Percentiles rank a stretch among this genome's conserved stretches.
These are phyloP conservation scores for Gymnothorax reevesii DNA, from an alignment of 2,797 vertebrate genomes.

Conservation along the genomic window DNA sequence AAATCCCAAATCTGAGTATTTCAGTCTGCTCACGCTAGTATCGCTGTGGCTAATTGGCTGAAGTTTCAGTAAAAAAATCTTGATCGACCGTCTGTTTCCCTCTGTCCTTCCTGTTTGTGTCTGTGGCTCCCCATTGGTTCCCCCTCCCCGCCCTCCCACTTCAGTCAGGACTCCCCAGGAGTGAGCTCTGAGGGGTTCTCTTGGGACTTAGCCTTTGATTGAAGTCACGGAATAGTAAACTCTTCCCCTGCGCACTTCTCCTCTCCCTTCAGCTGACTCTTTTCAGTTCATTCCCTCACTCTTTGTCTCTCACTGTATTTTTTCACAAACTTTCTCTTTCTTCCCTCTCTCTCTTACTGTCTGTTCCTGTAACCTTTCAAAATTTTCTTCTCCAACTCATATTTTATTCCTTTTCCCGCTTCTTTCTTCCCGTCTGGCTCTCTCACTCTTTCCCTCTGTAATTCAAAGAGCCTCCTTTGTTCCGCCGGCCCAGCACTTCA, in stretches of 20 bases:
- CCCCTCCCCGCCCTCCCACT: background rate
- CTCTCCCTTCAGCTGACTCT: conserved; percentile 29
- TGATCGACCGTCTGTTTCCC: conserved; percentile 33
- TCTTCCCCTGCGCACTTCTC: conserved; percentile 42
- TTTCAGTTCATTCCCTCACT: conserved; percentile 43
- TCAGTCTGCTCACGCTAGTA: background rate
- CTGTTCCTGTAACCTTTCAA: conserved; percentile 10
- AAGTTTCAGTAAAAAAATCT: background rate
- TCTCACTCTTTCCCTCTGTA: conserved; percentile 39
- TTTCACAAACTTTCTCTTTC: conserved; percentile 42
- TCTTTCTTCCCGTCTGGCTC: conserved; percentile 36
- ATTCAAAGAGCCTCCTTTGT: conserved; percentile 23
- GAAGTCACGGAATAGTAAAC: conserved; percentile 59
- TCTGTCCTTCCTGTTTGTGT: conserved; percentile 26
- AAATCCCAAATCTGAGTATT: background rate
- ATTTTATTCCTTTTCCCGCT: background rate
- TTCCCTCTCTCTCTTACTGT: conserved; percentile 32
- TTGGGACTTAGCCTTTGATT: conserved; percentile 66
- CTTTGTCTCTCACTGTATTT: conserved; percentile 34
- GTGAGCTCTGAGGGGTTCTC: conserved; percentile 62
- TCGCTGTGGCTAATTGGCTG: background rate
- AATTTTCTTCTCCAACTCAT: background rate
- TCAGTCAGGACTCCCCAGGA: conserved; percentile 47
- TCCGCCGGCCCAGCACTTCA: conserved; percentile 33
- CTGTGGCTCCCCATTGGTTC: conserved; percentile 19